These are phyloP conservation scores for Philypnodon macrostomus DNA, from an alignment of 2,797 vertebrate genomes.

Conservation along the genomic window DNA sequence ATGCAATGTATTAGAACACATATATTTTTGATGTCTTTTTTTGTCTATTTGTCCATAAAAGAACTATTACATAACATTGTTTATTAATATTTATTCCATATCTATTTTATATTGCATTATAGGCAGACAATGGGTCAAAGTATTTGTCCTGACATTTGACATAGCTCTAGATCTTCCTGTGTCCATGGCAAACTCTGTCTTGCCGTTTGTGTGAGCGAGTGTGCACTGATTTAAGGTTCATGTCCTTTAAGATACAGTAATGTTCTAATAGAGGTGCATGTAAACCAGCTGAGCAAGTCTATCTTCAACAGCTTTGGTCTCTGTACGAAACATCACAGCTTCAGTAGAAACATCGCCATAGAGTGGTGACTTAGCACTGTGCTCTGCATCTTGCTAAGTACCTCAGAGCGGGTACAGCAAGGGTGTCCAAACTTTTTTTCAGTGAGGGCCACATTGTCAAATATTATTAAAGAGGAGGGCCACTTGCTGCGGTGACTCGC, in stretches of 20 bases:
- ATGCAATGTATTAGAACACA: conserved; percentile 62
- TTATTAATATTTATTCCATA: conserved; percentile 47
- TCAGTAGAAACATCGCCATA: conserved; percentile 45
- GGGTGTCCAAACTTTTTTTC: no score
- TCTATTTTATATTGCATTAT: conserved; percentile 47
- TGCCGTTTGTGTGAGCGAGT: conserved; percentile 23
- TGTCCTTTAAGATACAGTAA: conserved; percentile 60
- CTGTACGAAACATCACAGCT: conserved; percentile 42
- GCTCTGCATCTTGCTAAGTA: conserved; percentile 52
- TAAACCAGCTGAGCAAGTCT: conserved; percentile 61
- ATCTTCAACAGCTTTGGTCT: conserved; percentile 43
- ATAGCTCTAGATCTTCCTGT: conserved; percentile 23
- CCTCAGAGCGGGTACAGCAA: conserved; percentile 18
- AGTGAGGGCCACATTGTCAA: no score
- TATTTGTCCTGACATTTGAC: conserved; percentile 32
- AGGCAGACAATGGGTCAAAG: conserved; percentile 25
- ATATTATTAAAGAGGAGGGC: no score
- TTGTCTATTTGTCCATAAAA: conserved; percentile 59
- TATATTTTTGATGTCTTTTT: conserved; percentile 74
- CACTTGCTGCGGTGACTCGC: no score
- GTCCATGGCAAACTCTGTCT: conserved; percentile 28
- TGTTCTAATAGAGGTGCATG: conserved; percentile 68
- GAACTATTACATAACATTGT: conserved; percentile 53
- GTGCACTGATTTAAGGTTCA: conserved; percentile 42
- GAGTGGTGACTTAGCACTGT: conserved; percentile 60